Percentiles rank a stretch among this genome's conserved stretches.
These are phyloP conservation scores for Girardia tigrina DNA, from an alignment of 2,888 invertebrate species.

Conservation along the genomic window DNA sequence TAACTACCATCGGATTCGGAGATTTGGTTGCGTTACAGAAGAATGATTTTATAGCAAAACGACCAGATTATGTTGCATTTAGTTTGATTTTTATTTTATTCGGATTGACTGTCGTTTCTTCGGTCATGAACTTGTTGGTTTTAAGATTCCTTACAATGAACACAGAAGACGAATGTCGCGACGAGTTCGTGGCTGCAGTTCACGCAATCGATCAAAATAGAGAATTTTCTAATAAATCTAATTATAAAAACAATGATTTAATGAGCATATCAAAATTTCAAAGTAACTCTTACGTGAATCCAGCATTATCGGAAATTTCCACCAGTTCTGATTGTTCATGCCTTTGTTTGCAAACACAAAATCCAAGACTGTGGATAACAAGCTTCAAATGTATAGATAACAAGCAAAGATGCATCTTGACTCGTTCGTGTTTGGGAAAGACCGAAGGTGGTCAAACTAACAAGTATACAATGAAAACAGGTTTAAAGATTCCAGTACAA, in stretches of 20 bases:
- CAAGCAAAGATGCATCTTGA: not conserved
- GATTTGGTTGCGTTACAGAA: constrained; percentile 96
- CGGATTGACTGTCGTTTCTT: constrained; percentile 90
- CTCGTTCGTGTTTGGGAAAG: constrained; percentile 11
- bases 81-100: constrained; percentile 92
- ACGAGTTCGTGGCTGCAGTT: constrained; percentile 79
- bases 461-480: not conserved
- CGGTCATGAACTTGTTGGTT: constrained; percentile 87
- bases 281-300: not conserved
- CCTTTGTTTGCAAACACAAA: not conserved
- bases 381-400: not conserved
- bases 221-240: constrained; percentile 57
- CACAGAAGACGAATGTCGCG: constrained; percentile 88
- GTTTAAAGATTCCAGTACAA: not conserved
- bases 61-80: constrained; percentile 88
- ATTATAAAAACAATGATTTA: constrained; percentile 47
- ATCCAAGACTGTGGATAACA: not conserved
- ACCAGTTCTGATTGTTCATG: not conserved
- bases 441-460: not conserved
- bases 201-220: constrained; percentile 60
- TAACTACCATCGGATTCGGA: constrained; percentile 91
- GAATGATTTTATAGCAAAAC: constrained; percentile 76
- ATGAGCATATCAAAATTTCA: not conserved
- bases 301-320: not conserved
- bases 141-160: constrained; percentile 88